Percentiles rank a stretch among this genome's conserved stretches.
Conservation (phyloP, 1,140 invertebrate species). For the Chionoecetes opilio region DNA sequence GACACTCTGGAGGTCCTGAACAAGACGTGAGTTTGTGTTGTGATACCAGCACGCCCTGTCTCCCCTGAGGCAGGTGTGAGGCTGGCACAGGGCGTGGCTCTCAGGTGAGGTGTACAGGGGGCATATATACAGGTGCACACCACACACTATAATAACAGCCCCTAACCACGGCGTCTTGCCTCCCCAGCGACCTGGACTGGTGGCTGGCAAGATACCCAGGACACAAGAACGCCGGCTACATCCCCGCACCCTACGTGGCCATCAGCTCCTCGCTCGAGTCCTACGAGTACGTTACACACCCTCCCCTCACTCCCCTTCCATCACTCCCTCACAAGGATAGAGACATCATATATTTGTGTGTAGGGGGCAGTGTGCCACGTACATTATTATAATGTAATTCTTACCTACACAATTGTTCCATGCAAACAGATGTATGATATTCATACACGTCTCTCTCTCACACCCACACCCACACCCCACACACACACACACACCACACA, state of each 20-base stretch:
- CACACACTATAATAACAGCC: no score
- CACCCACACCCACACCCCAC: no score
- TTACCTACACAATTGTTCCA: no score
- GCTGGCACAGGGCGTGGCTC: not conserved
- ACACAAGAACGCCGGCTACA: not conserved
- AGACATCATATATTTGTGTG: no score
- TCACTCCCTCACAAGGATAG: not conserved
- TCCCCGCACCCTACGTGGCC: slow-evolving; percentile 40
- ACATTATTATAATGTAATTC: no score
- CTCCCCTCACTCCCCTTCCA: not conserved
- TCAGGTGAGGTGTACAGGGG: no score
- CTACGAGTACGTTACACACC: slow-evolving; percentile 15
- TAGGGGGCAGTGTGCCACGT: no score
- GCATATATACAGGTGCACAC: no score
- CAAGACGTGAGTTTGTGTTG: not conserved
- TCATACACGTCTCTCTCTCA: no score
- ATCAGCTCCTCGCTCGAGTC: slow-evolving; percentile 35
- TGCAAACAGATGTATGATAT: no score
- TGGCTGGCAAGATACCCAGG: not conserved
- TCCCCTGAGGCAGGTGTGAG: not conserved
- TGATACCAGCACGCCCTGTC: not conserved
- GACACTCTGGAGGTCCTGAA: slow-evolving; percentile 32
- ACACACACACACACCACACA: no score
- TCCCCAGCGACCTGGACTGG: slow-evolving; percentile 34
- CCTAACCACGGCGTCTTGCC: not conserved